phyloP scores from a whole-genome alignment of 2,888 invertebrate genomes.

The Lepidocyrtinus sp. region DNA sequence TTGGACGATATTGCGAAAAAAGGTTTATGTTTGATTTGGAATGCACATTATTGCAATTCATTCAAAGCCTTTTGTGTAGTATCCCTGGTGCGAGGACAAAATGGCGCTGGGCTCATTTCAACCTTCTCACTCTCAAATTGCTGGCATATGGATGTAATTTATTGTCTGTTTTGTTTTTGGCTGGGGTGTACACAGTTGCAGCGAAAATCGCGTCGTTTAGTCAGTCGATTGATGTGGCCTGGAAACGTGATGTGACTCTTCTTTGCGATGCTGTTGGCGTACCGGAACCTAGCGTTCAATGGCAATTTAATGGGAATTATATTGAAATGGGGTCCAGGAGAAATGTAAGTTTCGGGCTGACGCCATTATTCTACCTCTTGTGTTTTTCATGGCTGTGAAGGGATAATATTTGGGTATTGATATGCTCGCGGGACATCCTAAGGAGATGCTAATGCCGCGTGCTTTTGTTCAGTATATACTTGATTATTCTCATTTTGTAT shows the following conservation, averaged over 20 bases:
- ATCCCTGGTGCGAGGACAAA: too few relatives aligned
- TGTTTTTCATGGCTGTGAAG: too few relatives aligned
- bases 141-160: constrained; percentile 43
- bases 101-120: too few relatives aligned
- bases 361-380: neutral
- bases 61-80: too few relatives aligned
- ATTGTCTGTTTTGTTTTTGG: constrained; percentile 68
- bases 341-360: constrained; percentile 48
- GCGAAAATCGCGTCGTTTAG: constrained; percentile 93
- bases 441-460: neutral
- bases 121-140: too few relatives aligned
- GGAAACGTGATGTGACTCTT: constrained; percentile 88
- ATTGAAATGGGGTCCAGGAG: constrained; percentile 59
- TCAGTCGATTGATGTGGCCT: constrained; percentile 75
- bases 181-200: constrained; percentile 81
- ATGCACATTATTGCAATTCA: too few relatives aligned
- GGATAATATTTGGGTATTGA: neutral
- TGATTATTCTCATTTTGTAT: constrained; percentile 36
- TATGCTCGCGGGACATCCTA: too few relatives aligned
- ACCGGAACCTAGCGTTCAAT: constrained; percentile 65
- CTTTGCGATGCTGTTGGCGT: constrained; percentile 88
- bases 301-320: constrained; percentile 69
- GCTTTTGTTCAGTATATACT: neutral
- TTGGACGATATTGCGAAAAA: too few relatives aligned
- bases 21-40: too few relatives aligned